Conservation (phyloP, 1,140 invertebrate species). For the Nylanderia fulva region DNA sequence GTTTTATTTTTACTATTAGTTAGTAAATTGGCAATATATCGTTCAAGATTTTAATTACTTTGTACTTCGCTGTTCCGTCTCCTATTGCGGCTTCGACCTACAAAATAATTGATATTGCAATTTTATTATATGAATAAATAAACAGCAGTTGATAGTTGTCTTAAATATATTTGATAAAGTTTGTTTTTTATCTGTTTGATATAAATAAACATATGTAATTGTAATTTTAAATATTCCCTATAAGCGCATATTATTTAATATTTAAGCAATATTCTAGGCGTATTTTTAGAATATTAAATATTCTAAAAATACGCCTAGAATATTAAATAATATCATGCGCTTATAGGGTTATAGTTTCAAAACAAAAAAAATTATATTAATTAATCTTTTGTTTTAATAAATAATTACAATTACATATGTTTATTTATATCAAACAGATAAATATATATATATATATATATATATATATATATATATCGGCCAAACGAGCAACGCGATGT, state of each 20-base stretch:
- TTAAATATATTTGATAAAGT: slow-evolving; percentile 1
- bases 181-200: background rate
- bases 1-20: background rate
- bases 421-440: background rate
- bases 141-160: background rate
- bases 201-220: background rate
- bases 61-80: slow-evolving; percentile 78
- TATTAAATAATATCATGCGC: too few relatives aligned
- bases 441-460: too few relatives aligned
- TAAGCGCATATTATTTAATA: too few relatives aligned
- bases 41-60: slow-evolving; percentile 70
- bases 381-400: too few relatives aligned
- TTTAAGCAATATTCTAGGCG: too few relatives aligned
- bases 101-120: slow-evolving; percentile 67
- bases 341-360: background rate
- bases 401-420: background rate
- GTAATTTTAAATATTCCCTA: background rate
- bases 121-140: background rate
- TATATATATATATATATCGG: too few relatives aligned
- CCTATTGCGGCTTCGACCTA: slow-evolving; percentile 80
- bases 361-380: background rate
- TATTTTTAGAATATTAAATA: too few relatives aligned
- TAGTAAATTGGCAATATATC: slow-evolving; percentile 44
- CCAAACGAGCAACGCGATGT: too few relatives aligned
- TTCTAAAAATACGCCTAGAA: too few relatives aligned